phyloP scores from a whole-genome alignment of 2,888 invertebrate species.

The Drosophila longiperda region DNA sequence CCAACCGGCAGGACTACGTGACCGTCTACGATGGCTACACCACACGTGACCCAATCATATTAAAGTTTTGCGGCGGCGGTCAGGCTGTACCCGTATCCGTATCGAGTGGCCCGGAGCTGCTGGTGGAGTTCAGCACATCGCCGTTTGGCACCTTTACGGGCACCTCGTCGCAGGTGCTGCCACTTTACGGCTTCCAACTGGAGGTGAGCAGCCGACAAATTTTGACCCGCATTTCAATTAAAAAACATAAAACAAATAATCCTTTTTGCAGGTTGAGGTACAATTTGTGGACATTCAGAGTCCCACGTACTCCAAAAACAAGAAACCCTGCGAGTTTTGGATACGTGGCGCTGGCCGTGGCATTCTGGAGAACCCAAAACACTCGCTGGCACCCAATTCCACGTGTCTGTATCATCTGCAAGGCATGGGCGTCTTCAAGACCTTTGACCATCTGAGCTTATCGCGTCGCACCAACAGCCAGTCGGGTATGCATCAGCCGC shows the following conservation, averaged over 20 bases:
- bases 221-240: background rate
- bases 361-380: conserved; percentile 92
- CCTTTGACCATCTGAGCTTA: conserved; percentile 85
- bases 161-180: conserved; percentile 91
- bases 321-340: conserved; percentile 94
- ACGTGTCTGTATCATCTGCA: conserved; percentile 95
- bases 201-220: conserved; percentile 87
- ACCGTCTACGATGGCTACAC: conserved; percentile 95
- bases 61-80: conserved; percentile 96
- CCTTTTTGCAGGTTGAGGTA: conserved; percentile 87
- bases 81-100: conserved; percentile 93
- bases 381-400: conserved; percentile 94
- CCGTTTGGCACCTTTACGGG: conserved; percentile 93
- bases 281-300: conserved; percentile 93
- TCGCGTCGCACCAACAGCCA: conserved; percentile 86
- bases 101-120: conserved; percentile 94
- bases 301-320: conserved; percentile 93
- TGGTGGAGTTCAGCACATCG: conserved; percentile 95
- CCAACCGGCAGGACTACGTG: conserved; percentile 89
- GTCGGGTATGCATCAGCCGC: conserved; percentile 85
- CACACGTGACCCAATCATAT: conserved; percentile 93
- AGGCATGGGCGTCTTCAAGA: conserved; percentile 87
- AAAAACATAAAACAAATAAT: background rate
- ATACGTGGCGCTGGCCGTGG: conserved; percentile 92
- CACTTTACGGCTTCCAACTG: conserved; percentile 94